Evolutionary conservation across 1,140 invertebrate genomes (phyloP), one percentile per base, ranked within the genome.

Genomic region (Dreissena polymorpha): DNA sequence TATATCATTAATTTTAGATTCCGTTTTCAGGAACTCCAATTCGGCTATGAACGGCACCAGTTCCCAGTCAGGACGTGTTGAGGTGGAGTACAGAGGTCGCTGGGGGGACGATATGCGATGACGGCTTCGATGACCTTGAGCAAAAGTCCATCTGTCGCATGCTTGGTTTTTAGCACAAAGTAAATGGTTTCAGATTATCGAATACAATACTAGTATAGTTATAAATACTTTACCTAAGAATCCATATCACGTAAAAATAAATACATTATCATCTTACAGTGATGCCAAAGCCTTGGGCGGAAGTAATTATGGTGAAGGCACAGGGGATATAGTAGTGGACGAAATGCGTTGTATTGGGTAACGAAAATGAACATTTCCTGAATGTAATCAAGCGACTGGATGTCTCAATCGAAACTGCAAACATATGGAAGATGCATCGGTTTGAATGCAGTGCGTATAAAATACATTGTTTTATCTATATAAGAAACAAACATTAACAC

Each of bases 31-130:
- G 76, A 60, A 60, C 76, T 51, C 57, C 27, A 12, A 8, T 81
- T 18, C 21, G 70, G 18, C 63, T 81, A 18, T 51, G 5, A 50
- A 67, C 23, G 79, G 84, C 16, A 18, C 69, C n/a, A 51, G 39
- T 18, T 57, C 49, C 57, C 57, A 53, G 39, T 16, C 63, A 49
- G 87, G 87, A 21, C 73, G 87, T 16, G 27, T 88, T 21, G 87
- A 88, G 49, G 74, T 88, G 1, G 18, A 71, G 23, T 80, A 81
- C 53, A 79, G 74, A 13, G 83, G 79, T 16, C 18, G 13, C 16
- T 88, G 81, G 84, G 86, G n/a, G 86, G 21, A 87, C 84, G 21
- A 82, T 88, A 12, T 88, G 87, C 85, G 86, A 87, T 53, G 73
- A 78, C 57, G 12, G 65, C 6, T 88, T 80, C 50, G 75, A 77